These are phyloP conservation scores for Chondrilla cf. caribensis DNA, from an alignment of 37 sponge, comb jelly and placozoan genomes.

Conservation along the genomic window DNA sequence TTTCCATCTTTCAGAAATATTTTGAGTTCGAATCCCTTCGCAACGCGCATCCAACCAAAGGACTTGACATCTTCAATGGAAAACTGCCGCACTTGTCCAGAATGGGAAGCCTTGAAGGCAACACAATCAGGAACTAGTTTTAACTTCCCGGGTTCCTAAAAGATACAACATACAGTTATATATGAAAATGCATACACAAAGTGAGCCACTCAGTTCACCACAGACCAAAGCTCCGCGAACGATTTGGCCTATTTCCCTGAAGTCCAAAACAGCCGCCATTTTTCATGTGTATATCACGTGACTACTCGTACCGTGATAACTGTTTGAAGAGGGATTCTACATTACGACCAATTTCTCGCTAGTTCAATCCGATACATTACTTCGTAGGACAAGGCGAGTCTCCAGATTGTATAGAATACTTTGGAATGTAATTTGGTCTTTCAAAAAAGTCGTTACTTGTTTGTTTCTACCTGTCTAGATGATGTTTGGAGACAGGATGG, in stretches of 20 bases:
- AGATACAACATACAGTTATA: no score
- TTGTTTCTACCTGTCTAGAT: background rate
- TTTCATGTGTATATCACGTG: background rate
- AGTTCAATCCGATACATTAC: no score
- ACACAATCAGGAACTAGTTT: constrained; percentile 79
- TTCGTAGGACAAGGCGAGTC: no score
- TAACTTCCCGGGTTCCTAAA: constrained; percentile 80
- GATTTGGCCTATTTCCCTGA: constrained; percentile 51
- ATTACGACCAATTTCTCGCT: no score
- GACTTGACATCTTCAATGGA: constrained; percentile 46
- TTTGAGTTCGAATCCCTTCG: constrained; percentile 79
- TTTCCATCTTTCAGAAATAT: constrained; percentile 49
- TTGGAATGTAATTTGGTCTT: no score
- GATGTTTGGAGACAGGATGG: constrained; percentile 4
- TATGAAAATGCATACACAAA: no score
- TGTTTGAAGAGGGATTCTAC: background rate
- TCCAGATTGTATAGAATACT: no score
- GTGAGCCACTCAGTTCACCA: no score
- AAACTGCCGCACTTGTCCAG: constrained; percentile 70
- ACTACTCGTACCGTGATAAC: background rate
- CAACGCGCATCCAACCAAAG: constrained; percentile 82
- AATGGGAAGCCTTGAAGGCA: constrained; percentile 74
- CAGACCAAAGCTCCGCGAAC: constrained; percentile 73
- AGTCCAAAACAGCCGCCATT: constrained; percentile 55
- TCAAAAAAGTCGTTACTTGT: no score